These are phyloP conservation scores for Falcunculus frontatus DNA, from an alignment of 2,113 vertebrate genomes.

Conservation along the genomic window DNA sequence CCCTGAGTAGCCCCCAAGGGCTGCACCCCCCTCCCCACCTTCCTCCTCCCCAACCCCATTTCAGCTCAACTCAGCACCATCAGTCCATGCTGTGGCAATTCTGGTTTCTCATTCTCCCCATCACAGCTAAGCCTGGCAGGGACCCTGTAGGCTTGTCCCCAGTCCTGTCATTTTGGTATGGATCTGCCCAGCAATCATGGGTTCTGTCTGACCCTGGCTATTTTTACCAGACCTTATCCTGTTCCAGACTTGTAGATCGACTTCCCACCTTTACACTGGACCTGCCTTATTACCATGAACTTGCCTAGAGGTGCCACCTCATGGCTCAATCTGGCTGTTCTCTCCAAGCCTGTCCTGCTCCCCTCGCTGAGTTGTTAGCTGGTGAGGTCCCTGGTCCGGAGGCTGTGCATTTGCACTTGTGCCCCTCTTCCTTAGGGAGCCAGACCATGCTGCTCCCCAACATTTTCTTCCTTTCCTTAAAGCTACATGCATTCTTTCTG, in stretches of 20 bases:
- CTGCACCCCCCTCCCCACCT: accelerated
- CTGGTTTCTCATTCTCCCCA: background rate
- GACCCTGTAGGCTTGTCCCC: background rate
- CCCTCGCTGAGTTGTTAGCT: background rate
- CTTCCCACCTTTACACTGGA: background rate
- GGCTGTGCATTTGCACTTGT: accelerated
- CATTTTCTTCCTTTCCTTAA: background rate
- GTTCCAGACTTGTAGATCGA: background rate
- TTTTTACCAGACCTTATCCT: background rate
- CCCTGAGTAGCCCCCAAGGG: accelerated
- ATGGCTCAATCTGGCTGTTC: background rate
- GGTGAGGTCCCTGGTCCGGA: background rate
- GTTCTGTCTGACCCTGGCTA: background rate
- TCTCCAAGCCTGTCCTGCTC: background rate
- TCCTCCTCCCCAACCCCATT: accelerated
- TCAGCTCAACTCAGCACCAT: accelerated
- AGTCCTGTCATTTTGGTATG: background rate
- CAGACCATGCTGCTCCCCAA: background rate
- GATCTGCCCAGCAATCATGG: background rate
- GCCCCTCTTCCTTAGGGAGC: background rate
- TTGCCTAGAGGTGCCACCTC: background rate
- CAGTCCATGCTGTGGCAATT: background rate
- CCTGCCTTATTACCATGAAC: background rate
- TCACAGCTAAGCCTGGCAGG: background rate
- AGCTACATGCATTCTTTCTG: background rate